Evolutionary conservation across 2,888 invertebrate genomes (phyloP), one percentile per base, ranked within the genome.

Genomic region (Habroteleia sp.): DNA sequence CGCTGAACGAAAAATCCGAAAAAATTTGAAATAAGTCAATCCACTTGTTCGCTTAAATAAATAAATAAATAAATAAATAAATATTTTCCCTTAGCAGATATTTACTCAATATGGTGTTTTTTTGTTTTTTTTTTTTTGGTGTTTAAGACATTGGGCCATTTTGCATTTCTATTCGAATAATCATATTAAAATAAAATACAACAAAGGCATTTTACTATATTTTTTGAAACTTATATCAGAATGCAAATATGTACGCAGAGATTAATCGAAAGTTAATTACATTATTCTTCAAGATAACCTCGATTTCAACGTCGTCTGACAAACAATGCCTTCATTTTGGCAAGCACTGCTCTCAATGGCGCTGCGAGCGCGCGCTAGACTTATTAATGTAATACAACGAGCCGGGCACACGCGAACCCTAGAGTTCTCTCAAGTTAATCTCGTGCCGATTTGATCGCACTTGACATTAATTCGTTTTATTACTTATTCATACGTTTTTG

Each of bases 351-450:
- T 44, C 37, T 14, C 54, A 39, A 46, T 54, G 39, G n/a, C n/a
- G 54, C 8, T 27, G 13, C 16, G 41, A 56, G 48, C 54, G 33
- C 48, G 50, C 52, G 35, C 52, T 23, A 1, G 10, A 8, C 39
- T 71, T 62, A 71, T 56, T 63, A 48, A 63, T 56, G 31, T 42
- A 20, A 17, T n/a, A n/a, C n/a, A 63, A 72, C 39, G 63, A 58
- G 5, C n/a, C 16, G 6, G 8, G 23, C 27, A 25, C 72, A 72
- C 72, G 72, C 72, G 27, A 63, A 56, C 63, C 50, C 63, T 72
- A 63, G 56, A 46, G 48, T 56, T 29, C 3, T 33, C 17, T 17
- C 14, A 10, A 63, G 41, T 72, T 63, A 69, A 69, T 44, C 56
- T 54, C 35, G 5, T 39, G 11, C 42, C 54, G 58, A 71, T 62